Percentiles rank a stretch among this genome's conserved stretches.
Evolutionary conservation across 2,797 vertebrate genomes (phyloP).

Genomic region (Parauchenoglanis punctatus): DNA sequence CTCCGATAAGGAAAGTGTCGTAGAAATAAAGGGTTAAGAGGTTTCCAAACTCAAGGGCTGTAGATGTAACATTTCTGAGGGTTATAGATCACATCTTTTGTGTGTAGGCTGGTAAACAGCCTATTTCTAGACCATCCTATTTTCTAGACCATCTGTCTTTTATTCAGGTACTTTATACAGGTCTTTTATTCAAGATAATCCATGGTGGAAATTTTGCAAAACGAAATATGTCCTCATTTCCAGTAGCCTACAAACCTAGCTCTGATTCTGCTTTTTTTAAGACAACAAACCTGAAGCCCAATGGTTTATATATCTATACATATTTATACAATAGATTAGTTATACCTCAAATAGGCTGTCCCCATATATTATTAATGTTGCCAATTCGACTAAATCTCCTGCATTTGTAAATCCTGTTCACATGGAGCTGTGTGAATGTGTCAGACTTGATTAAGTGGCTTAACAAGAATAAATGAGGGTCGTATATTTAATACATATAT

Average conservation of each 20-base stretch:
- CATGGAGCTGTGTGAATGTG: background rate
- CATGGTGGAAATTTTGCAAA: background rate
- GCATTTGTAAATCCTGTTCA: background rate
- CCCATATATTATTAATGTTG: background rate
- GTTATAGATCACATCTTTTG: background rate
- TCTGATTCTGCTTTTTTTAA: background rate
- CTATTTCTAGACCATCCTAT: background rate
- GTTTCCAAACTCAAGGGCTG: background rate
- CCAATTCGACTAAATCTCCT: background rate
- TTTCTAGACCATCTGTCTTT: too few relatives aligned
- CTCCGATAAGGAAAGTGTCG: background rate
- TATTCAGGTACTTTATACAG: background rate
- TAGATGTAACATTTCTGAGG: background rate
- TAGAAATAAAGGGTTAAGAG: background rate
- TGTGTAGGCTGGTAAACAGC: background rate
- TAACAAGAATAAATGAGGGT: background rate
- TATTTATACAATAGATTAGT: background rate
- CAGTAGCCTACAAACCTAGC: background rate
- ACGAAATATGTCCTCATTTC: slow-evolving; percentile 2
- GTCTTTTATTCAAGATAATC: background rate
- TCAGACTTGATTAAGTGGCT: background rate
- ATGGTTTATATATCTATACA: background rate
- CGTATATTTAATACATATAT: background rate
- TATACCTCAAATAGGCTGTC: background rate
- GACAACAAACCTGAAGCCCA: background rate